Base-by-base conservation (phyloP, 2,113 vertebrate genomes). In the Ovis canadensis region DNA sequence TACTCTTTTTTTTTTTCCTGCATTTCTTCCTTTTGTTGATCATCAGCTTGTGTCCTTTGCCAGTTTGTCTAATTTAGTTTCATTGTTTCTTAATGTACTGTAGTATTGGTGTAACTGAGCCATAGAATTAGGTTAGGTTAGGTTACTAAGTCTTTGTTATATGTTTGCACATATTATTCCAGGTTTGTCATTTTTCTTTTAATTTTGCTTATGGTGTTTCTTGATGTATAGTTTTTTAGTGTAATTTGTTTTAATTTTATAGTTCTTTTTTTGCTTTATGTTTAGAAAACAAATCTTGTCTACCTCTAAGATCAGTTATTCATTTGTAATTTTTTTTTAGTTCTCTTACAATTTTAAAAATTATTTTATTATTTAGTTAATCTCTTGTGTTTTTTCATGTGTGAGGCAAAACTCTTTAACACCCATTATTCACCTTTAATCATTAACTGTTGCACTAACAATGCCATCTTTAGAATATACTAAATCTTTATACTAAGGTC, bases 181-280 rank as follows among this genome's bases (percentile, higher is more conserved):
- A 50, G 77, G 25, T 86, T 97, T 96, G 55, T 86, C 14, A 60
- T 92, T 94, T 97, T 96, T 57, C 59, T 87, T 84, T 88, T 54
- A 86, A 29, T 96, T 89, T 88, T 96, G 71, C 33, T 80, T 84
- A 60, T 88, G 31, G 6, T 77, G 15, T 57, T 91, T 90, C 89
- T 94, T n/a, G 6, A 40, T 57, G 29, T 23, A 15, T 80, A 54
- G 6, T 84, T 90, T 91, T 59, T 48, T 36, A 81, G 52, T 54
- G 19, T 62, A 57, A 62, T 92, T 36, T 27, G 0, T 91, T 96
- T 95, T 92, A 94, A 77, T n/a, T 48, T 74, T 92, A 74, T 57
- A 33, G 19, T 36, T 95, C 29, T 64, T 90, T 31, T 91, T 91
- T 91, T 55, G 43, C 59, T 71, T 82, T 88, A 25, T 96, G n/a